Evolutionary conservation across 2,797 vertebrate species (phyloP).

Genomic region (Sciurus carolinensis): DNA sequence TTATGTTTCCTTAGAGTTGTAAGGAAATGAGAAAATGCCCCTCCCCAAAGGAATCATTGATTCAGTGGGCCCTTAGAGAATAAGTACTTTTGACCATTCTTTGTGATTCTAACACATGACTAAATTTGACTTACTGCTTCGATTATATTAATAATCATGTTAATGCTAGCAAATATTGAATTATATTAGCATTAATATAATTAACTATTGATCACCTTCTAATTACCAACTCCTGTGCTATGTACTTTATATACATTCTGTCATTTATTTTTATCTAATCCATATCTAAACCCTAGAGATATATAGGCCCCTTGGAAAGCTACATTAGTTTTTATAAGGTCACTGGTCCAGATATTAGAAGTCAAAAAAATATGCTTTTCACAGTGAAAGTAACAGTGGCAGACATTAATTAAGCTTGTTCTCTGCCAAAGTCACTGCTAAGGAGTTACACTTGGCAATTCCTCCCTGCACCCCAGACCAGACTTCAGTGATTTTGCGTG

Average conservation of each 20-base stretch:
- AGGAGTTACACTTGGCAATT: neutral
- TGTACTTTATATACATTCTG: neutral
- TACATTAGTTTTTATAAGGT: neutral
- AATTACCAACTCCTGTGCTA: neutral
- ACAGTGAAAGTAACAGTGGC: slow-evolving; percentile 7
- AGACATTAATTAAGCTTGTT: slow-evolving; percentile 42
- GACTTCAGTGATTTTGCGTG: neutral
- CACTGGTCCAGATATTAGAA: neutral
- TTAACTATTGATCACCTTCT: neutral
- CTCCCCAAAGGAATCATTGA: neutral
- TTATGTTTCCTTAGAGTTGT: neutral
- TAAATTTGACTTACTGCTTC: slow-evolving; percentile 43
- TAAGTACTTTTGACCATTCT: slow-evolving; percentile 27
- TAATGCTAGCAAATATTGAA: slow-evolving; percentile 1
- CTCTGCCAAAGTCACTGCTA: neutral
- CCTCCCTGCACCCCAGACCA: neutral
- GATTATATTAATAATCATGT: slow-evolving; percentile 21
- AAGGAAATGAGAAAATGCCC: slow-evolving; percentile 17
- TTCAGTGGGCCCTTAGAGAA: neutral
- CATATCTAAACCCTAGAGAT: neutral
- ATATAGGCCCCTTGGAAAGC: neutral
- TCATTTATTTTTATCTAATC: slow-evolving; percentile 11
- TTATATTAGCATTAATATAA: neutral
- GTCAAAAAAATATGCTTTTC: neutral
- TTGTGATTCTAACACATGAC: neutral